These are phyloP conservation scores for Oopsacas minuta DNA, from an alignment of 37 sponge, comb jelly and placozoan species.

Conservation along the genomic window DNA sequence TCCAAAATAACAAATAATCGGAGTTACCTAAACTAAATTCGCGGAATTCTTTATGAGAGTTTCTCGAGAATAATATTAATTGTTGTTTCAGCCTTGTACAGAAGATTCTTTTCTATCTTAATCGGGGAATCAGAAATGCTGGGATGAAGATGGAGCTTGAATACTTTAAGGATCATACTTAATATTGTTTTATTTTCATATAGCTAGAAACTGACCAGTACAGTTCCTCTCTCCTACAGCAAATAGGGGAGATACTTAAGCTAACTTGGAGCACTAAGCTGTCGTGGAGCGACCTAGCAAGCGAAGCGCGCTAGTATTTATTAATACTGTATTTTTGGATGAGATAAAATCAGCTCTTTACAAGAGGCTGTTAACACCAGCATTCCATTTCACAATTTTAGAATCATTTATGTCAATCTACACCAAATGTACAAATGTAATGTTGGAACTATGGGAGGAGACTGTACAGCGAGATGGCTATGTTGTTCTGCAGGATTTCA, in stretches of 20 bases:
- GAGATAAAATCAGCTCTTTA: no score
- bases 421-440: not conserved
- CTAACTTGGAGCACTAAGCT: no score
- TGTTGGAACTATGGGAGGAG: not conserved
- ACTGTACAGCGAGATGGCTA: not conserved
- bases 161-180: not conserved
- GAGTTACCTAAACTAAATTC: no score
- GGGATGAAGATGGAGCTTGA: not conserved
- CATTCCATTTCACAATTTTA: not conserved
- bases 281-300: no score
- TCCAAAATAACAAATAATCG: no score
- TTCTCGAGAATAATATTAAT: not conserved
- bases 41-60: no score
- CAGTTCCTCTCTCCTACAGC: conserved; percentile 17
- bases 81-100: not conserved
- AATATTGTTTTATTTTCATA: not conserved
- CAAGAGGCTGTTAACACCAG: not conserved
- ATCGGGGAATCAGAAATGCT: not conserved
- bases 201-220: not conserved
- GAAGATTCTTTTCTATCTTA: not conserved
- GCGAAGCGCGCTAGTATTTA: no score
- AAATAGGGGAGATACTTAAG: not conserved
- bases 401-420: not conserved
- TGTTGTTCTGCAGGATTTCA: not conserved
- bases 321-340: no score